Evolutionary conservation across 2,888 invertebrate genomes (phyloP).

Genomic region (Drosophila mulleri): DNA sequence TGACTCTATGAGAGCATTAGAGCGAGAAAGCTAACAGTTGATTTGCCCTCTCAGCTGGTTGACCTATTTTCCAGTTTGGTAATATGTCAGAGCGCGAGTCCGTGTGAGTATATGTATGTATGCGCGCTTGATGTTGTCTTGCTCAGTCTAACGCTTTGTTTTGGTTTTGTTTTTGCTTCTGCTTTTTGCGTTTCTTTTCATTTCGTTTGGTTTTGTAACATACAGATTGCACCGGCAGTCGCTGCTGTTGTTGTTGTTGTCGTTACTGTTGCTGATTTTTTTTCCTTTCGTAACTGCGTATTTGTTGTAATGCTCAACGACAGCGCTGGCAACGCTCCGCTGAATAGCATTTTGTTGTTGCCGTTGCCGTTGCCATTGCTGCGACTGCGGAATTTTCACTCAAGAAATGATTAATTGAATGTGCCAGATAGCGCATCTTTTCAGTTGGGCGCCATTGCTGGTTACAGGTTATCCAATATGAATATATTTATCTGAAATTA

Average conservation of each 20-base stretch:
- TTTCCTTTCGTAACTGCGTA: slow-evolving; percentile 71
- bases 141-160: slow-evolving; percentile 72
- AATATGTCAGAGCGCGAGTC: slow-evolving; percentile 45
- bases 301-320: slow-evolving; percentile 68
- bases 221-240: slow-evolving; percentile 60
- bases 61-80: slow-evolving; percentile 80
- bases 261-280: slow-evolving; percentile 16
- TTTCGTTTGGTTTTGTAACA: slow-evolving; percentile 69
- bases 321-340: slow-evolving; percentile 68
- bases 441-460: slow-evolving; percentile 51
- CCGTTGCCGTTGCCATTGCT: slow-evolving; percentile 19
- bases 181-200: slow-evolving; percentile 59
- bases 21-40: slow-evolving; percentile 44
- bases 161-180: slow-evolving; percentile 76
- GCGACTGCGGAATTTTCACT: slow-evolving; percentile 65
- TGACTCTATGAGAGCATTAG: slow-evolving; percentile 32
- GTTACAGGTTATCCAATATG: slow-evolving; percentile 38
- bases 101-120: slow-evolving; percentile 15
- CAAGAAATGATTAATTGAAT: slow-evolving; percentile 77
- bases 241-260: slow-evolving; percentile 10
- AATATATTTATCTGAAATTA: neutral
- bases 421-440: slow-evolving; percentile 68
- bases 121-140: slow-evolving; percentile 52
- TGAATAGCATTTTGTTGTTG: slow-evolving; percentile 42
- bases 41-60: slow-evolving; percentile 67